Percentiles rank a stretch among this genome's conserved stretches.
Evolutionary conservation across 2,113 vertebrate species (phyloP).

Genomic region (Aplodontia rufa): DNA sequence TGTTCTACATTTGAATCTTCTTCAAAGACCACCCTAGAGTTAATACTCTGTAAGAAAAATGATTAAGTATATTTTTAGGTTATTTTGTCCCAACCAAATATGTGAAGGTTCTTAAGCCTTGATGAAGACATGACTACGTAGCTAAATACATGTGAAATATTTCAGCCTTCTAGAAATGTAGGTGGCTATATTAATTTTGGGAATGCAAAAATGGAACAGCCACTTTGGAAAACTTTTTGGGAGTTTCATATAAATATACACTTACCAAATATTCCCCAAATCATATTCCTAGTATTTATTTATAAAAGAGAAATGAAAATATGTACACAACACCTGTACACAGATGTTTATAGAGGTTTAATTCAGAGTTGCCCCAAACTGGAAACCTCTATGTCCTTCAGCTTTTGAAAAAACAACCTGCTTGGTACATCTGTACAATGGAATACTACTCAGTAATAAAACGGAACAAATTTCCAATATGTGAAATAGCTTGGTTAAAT

Average conservation of each 20-base stretch:
- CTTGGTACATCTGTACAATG: neutral
- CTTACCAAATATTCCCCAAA: neutral
- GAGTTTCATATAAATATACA: neutral
- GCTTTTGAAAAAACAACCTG: neutral
- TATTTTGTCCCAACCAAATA: neutral
- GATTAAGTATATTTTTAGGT: neutral
- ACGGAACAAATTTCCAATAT: neutral
- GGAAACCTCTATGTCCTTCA: neutral
- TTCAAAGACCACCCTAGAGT: neutral
- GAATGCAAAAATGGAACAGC: neutral
- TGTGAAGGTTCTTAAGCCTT: neutral
- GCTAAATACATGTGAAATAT: neutral
- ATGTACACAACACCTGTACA: neutral
- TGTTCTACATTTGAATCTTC: neutral
- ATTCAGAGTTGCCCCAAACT: neutral
- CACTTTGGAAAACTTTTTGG: neutral
- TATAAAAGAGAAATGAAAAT: neutral
- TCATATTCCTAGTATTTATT: neutral
- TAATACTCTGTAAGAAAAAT: neutral
- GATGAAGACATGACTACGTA: neutral
- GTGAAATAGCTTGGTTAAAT: neutral
- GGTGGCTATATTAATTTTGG: neutral
- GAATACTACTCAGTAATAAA: neutral
- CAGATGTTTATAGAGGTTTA: neutral
- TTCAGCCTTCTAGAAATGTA: neutral